These are phyloP conservation scores for Gadus chalcogrammus DNA, from an alignment of 2,113 vertebrate species.

Conservation along the genomic window DNA sequence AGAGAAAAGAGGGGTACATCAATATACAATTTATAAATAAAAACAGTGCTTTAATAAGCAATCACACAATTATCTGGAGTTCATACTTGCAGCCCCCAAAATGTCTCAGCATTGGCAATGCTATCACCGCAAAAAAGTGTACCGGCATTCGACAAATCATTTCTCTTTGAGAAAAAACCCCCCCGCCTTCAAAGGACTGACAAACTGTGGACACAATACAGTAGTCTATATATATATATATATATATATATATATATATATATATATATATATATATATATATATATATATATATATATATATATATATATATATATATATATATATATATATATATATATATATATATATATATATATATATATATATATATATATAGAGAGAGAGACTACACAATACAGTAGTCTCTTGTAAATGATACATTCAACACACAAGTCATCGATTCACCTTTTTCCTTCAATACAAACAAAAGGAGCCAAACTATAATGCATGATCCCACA, in stretches of 20 bases:
- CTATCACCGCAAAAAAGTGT: neutral
- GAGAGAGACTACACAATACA: too few relatives aligned
- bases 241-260: too few relatives aligned
- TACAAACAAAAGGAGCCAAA: too few relatives aligned
- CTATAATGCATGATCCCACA: too few relatives aligned
- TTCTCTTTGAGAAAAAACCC: neutral
- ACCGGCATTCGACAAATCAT: neutral
- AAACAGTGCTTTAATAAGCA: neutral
- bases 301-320: too few relatives aligned
- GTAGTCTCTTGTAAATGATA: neutral
- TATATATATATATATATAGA: too few relatives aligned
- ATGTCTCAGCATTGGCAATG: neutral
- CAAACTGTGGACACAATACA: neutral
- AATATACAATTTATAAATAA: slow-evolving; percentile 3
- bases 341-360: too few relatives aligned
- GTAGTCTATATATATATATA: too few relatives aligned
- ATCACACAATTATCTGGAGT: neutral
- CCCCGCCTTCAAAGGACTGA: slow-evolving; percentile 2
- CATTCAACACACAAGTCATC: neutral
- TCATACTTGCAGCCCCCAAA: neutral
- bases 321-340: too few relatives aligned
- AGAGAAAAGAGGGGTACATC: neutral
- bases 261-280: too few relatives aligned
- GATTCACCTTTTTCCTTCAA: too few relatives aligned
- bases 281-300: too few relatives aligned